Evolutionary conservation across 1,140 invertebrate genomes (phyloP), one percentile per base, ranked within the genome.

Genomic region (Drosophila guanche): DNA sequence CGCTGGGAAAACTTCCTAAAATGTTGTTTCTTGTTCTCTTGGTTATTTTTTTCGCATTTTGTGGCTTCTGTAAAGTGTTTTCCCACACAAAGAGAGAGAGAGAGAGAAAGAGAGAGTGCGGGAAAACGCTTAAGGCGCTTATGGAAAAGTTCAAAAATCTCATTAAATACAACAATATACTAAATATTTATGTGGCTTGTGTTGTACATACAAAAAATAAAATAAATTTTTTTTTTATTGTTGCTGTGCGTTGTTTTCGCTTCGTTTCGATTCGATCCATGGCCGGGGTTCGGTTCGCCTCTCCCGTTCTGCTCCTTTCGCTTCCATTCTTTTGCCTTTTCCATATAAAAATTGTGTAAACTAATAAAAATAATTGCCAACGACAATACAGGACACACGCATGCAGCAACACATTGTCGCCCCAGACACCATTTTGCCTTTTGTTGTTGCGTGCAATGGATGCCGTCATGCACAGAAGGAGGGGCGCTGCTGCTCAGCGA

Each of bases 281-380:
- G 29, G 29, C 29, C 29, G 10, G 8, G 29, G 8, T 8, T 33
- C 8, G 8, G 8, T 8, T 33, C 33, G 10, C 8, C 6, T 7
- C 27, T 27, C 27, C 5, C 27, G 0, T 29, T 29, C 5, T 7
- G 5, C 27, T 7, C 27, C 5, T 6, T 7, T 76, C 33, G 45
- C 46, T 63, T 60, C 51, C 47, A 61, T 55, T 57, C 63, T 81
- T 76, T 79, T 57, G 54, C 58, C 59, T 72, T 73, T 50, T 20
- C 25, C 69, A 58, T 83, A 83, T 83, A 83, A 83, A 83, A 83
- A 83, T 84, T 84, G 79, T 84, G 79, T 84, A 84, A 84, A 84
- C 84, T 84, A 84, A 84, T 84, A 84, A 84, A 84, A 84, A 84
- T 84, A 84, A 84, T 84, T 84, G 67, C 33, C 65, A 68, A 56